Base-by-base conservation (phyloP, 2,888 invertebrate genomes). In the Morinoia aosen region DNA sequence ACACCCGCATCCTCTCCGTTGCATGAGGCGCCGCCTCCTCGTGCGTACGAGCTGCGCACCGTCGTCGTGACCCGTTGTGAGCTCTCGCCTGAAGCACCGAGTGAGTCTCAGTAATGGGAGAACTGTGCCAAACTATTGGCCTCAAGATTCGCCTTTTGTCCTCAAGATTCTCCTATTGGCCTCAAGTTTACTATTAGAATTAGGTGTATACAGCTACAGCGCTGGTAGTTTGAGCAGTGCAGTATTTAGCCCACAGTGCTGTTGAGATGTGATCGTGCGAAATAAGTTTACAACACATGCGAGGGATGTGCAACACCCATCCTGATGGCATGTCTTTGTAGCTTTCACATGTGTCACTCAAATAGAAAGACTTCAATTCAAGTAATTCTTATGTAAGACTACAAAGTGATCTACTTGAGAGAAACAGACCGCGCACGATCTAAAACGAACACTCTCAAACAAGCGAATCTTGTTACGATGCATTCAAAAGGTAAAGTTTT, bases 41-140 rank as follows among this genome's bases (percentile, higher is more conserved):
- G 88, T 14, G 94, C 39, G 64, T 76, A 95, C 64, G 95, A 76
- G 95, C 39, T 96, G 95, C 76, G 76, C 25, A 76, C 76, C 25
- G 76, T 33, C 25, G 76, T 76, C 25, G 76, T 76, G 76, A 33
- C 76, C 76, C 76, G 76, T 33, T 76, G 76, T 76, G 76, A 76
- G 76, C 33, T 76, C 76, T 76, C 76, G 76, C 76, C 76, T 76
- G 76, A 0, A 33, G 76, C 76, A 76, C 25, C 76, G 33, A 76
- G 76, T 76, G 25, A 16, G 25, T 25, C 76, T 76, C 10, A 76
- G 76, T 33, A 33, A 76, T 16, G 19, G 19, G 10, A 16, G 33
- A 76, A 76, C 19, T 76, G 7, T 33, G 25, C 25, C 8, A 76
- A 76, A 8, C 76, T 76, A 16, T 76, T 33, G 25, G 76, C 76